Evolutionary conservation across 2,888 invertebrate species (phyloP).

Genomic region (Calameuta pallipes): DNA sequence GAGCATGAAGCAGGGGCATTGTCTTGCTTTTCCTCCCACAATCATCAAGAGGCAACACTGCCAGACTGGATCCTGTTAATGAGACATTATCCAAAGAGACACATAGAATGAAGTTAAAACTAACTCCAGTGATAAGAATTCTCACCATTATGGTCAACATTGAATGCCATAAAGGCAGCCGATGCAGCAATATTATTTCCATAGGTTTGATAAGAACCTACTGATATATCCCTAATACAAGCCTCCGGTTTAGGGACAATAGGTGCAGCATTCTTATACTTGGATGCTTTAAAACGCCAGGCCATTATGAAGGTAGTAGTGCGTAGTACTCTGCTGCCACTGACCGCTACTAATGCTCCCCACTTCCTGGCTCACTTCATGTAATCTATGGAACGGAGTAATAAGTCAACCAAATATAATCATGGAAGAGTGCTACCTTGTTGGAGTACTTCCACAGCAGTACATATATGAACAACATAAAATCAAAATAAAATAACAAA

Average conservation of each 20-base stretch:
- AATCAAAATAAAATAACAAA: not conserved
- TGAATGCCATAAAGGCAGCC: slow-evolving; percentile 94
- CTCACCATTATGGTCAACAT: slow-evolving; percentile 88
- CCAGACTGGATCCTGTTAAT: slow-evolving; percentile 82
- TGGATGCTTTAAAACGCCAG: slow-evolving; percentile 97
- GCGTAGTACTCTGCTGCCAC: not conserved
- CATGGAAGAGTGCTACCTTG: not conserved
- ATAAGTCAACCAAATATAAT: not conserved
- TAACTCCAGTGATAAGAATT: not conserved
- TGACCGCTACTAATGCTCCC: not conserved
- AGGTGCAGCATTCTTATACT: slow-evolving; percentile 97
- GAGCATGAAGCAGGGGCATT: slow-evolving; percentile 87
- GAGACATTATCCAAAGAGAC: slow-evolving; percentile 10
- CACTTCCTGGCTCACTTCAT: slow-evolving; percentile 49
- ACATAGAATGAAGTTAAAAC: not conserved
- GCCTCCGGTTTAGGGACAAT: slow-evolving; percentile 96
- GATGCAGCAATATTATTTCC: slow-evolving; percentile 96
- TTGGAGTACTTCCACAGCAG: not conserved
- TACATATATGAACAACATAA: not conserved
- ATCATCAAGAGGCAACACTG: slow-evolving; percentile 87
- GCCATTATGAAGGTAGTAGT: slow-evolving; percentile 72
- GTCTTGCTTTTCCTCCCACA: slow-evolving; percentile 90
- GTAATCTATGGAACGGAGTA: slow-evolving; percentile 41
- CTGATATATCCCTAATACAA: slow-evolving; percentile 86
- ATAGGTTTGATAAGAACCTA: slow-evolving; percentile 93